Evolutionary conservation across 2,113 vertebrate genomes (phyloP).

Genomic region (Neopipo cinnamomea): DNA sequence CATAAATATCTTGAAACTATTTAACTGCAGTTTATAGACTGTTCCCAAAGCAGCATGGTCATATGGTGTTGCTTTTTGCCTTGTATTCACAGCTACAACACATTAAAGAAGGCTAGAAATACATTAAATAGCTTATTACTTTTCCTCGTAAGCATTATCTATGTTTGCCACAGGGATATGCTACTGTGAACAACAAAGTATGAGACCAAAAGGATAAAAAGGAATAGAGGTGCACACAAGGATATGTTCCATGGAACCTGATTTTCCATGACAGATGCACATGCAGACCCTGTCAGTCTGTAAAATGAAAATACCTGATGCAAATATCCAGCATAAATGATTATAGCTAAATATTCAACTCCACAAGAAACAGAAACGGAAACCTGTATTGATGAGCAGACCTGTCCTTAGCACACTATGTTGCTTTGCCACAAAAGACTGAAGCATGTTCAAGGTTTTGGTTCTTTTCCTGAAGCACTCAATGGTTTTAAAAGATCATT

Average conservation of each 20-base stretch:
- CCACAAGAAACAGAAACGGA: neutral
- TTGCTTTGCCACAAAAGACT: neutral
- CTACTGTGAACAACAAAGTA: neutral
- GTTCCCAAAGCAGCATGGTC: neutral
- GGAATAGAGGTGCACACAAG: neutral
- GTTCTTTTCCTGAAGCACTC: neutral
- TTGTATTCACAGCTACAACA: neutral
- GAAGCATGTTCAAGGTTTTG: neutral
- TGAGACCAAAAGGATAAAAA: neutral
- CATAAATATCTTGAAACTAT: conserved; percentile 41
- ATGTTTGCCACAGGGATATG: neutral
- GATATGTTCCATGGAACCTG: neutral
- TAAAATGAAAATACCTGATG: neutral
- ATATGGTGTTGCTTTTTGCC: neutral
- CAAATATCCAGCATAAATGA: neutral
- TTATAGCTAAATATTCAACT: neutral
- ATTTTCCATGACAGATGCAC: neutral
- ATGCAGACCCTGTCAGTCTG: neutral
- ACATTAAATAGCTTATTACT: neutral
- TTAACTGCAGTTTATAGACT: conserved; percentile 5
- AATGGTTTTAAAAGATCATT: neutral
- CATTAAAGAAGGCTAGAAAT: neutral
- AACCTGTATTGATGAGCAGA: neutral
- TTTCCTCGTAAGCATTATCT: neutral
- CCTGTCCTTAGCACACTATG: neutral